Conservation (phyloP, 2,113 vertebrate species). For the Setophaga kirtlandii region DNA sequence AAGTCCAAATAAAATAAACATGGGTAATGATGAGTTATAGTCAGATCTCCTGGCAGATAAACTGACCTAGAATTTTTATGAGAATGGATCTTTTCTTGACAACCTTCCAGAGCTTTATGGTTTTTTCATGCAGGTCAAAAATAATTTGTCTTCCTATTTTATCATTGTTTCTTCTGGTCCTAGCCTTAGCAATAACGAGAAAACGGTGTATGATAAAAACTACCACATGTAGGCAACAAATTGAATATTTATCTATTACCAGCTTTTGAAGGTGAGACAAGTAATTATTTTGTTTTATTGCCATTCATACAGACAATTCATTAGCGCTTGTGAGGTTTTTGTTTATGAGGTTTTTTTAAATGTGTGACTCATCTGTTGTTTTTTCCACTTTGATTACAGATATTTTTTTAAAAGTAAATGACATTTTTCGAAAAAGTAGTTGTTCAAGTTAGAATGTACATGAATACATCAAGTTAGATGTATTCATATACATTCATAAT, state of each 20-base stretch:
- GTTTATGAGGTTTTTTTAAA: neutral
- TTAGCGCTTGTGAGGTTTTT: rapidly evolving
- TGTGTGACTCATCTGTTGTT: neutral
- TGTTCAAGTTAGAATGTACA: neutral
- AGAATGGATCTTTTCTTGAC: slow-evolving; percentile 18
- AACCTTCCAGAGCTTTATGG: slow-evolving; percentile 32
- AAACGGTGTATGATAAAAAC: neutral
- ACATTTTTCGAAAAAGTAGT: neutral
- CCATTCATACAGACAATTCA: neutral
- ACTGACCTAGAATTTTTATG: slow-evolving; percentile 41
- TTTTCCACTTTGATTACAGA: neutral
- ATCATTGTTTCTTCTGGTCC: neutral
- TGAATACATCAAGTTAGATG: too few relatives aligned
- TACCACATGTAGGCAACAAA: neutral
- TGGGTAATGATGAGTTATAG: neutral
- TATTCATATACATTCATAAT: slow-evolving; percentile 11
- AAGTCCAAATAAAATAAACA: neutral
- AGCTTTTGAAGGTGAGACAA: neutral
- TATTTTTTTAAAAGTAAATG: neutral
- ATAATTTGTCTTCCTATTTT: slow-evolving; percentile 27
- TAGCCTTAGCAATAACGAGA: neutral
- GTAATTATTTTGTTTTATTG: neutral
- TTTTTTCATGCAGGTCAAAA: slow-evolving; percentile 20
- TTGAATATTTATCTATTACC: neutral
- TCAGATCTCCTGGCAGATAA: slow-evolving; percentile 28